Base-by-base conservation (phyloP, 2,797 vertebrate species). In the Furcifer pardalis region DNA sequence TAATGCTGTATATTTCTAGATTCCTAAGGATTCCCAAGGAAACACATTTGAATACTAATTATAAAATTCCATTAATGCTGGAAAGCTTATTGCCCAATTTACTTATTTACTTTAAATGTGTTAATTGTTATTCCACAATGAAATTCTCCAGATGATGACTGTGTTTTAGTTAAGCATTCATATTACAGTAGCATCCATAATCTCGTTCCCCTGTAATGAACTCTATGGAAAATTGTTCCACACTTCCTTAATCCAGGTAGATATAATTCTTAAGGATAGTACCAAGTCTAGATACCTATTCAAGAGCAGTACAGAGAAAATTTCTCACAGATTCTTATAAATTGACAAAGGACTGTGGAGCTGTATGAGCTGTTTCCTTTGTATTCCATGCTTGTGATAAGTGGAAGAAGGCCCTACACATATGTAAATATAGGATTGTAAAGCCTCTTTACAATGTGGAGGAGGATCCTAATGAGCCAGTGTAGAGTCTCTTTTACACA, bases 61-160 rank as follows among this genome's bases (percentile, higher is more conserved):
- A 30, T 42, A 13, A 56, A 59, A 68, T 13, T 35, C 35, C 27
- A 62, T 69, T 69, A 81, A 5, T 56, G 15, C 49, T 69, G 23
- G 49, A 66, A 25, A 49, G 19, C 9, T 40, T 78, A 9, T 17
- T 42, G 65, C 35, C n/a, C 49, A 63, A 65, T 66, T 35, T 56
- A 80, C n/a, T 78, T 35, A 68, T 80, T 68, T 69, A 63, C 56
- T 71, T 81, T 71, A n/a, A 56, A 56, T 40, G 37, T 59, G 35
- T 25, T 5, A 52, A 2, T n/a, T 78, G 10, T 66, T 5, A 46
- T 69, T 40, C 49, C 32, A 40, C 65, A 56, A 69, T 56, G 19
- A 56, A 35, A 30, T 69, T 4, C 25, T 40, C 37, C 1, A 78
- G 37, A 8, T 25, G 52, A 63, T 30, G 13, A 19, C 1, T n/a